Evolutionary conservation across 2,888 invertebrate species (phyloP), one percentile per base, ranked within the genome.

Genomic region (Patella depressa): DNA sequence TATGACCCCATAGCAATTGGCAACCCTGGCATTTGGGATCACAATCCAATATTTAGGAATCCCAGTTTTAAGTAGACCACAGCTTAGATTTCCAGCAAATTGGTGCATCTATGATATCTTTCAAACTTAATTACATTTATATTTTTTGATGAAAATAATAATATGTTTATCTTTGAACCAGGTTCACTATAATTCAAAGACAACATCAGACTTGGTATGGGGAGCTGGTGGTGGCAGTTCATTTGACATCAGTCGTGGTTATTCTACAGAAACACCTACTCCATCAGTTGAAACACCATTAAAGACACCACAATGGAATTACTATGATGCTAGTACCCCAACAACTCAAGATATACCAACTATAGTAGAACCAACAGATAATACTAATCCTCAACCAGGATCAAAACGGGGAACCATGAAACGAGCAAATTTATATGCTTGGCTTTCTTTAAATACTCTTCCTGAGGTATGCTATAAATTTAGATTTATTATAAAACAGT

Each of bases 371-470:
- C 53, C 34, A 11, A 54, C 54, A 70, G 74, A 74, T 7, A 74
- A 71, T 15, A 24, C 57, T 19, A 34, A 19, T 34, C 45, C 70
- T 9, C 14, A 15, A 19, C 54, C 75, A 53, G 72, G 54, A 14
- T 65, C 15, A 53, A 82, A 82, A 78, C 81, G 79, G 34, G 75
- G 77, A 2, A 71, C 82, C 3, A 81, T 87, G 54, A 77, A 98
- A 97, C 92, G 97, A 95, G 91, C 98, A 96, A 78, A 96, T 96
- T 82, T 93, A 92, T 99, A 83, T 96, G 97, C 93, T 95, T 98
- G 98, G 96, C 95, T 98, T 93, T 98, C 98, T 2, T 93, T 99
- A 82, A 98, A 99, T 92, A 97, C 97, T 89, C 97, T 99, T 86
- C 98, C 99, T 0, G 98, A 91, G 88, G 91, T 91, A 77, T 78